These are phyloP conservation scores for Parasteatoda lunata DNA, from an alignment of 2,888 invertebrate species.

Conservation along the genomic window DNA sequence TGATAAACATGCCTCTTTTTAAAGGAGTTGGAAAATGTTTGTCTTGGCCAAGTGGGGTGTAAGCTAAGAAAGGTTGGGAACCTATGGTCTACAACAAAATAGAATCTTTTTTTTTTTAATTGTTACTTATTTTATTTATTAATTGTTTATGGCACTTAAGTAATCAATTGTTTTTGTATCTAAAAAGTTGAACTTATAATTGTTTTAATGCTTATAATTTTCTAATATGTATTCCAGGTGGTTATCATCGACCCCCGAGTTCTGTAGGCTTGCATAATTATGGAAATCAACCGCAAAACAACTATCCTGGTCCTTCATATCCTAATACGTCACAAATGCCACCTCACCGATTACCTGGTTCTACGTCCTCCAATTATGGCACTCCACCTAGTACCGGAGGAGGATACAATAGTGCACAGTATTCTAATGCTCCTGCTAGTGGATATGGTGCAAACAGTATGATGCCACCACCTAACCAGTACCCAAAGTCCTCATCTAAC, in stretches of 20 bases:
- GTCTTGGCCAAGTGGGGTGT: too few species aligned
- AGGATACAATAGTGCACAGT: slow-evolving; percentile 51
- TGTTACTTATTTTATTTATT: too few species aligned
- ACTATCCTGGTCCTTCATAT: slow-evolving; percentile 58
- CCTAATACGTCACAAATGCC: slow-evolving; percentile 36
- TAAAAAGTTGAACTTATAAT: too few species aligned
- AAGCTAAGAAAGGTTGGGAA: too few species aligned
- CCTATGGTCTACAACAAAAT: too few species aligned
- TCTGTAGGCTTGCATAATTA: slow-evolving; percentile 69
- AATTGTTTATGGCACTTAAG: too few species aligned
- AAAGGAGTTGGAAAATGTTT: too few species aligned
- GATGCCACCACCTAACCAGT: slow-evolving; percentile 71
- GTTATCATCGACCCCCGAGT: slow-evolving; percentile 63
- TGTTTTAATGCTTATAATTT: too few species aligned
- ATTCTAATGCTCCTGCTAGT: slow-evolving; percentile 25
- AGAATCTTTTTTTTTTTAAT: too few species aligned
- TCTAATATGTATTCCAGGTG: too few species aligned
- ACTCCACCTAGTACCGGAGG: slow-evolving; percentile 33
- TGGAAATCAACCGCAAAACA: slow-evolving; percentile 66
- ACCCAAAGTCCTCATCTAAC: slow-evolving; percentile 62
- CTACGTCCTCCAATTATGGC: slow-evolving; percentile 41
- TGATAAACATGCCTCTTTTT: too few species aligned
- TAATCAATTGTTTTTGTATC: too few species aligned
- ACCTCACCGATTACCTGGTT: slow-evolving; percentile 38
- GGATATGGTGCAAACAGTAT: slow-evolving; percentile 65